These are phyloP conservation scores for Paragorgia papillata DNA, from an alignment of 92 coral and sea anemone species.

Conservation along the genomic window DNA sequence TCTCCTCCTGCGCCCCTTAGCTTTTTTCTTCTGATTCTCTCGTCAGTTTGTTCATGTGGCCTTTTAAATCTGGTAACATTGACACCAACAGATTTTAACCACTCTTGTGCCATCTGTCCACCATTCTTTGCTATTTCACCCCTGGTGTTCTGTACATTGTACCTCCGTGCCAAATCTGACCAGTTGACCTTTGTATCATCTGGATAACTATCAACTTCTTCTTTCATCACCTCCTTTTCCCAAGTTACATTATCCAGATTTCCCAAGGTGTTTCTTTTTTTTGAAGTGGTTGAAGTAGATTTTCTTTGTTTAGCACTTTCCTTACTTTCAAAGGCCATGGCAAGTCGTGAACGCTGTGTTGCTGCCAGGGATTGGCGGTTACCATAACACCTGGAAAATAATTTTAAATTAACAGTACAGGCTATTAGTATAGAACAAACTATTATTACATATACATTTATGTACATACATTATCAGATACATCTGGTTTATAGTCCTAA, in stretches of 20 bases:
- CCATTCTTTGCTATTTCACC: slow-evolving; percentile 71
- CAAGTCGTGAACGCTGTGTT: slow-evolving; percentile 30
- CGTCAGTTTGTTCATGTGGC: not conserved
- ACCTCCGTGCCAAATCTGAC: slow-evolving; percentile 56
- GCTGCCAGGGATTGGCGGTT: slow-evolving; percentile 46
- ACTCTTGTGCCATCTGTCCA: slow-evolving; percentile 63
- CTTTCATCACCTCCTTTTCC: slow-evolving; percentile 48
- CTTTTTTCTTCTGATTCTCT: slow-evolving; percentile 52
- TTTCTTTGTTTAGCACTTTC: slow-evolving; percentile 27
- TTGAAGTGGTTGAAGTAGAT: slow-evolving; percentile 11
- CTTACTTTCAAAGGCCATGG: slow-evolving; percentile 27
- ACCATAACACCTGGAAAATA: slow-evolving; percentile 42
- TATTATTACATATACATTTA: too few species aligned
- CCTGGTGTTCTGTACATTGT: slow-evolving; percentile 49
- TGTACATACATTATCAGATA: too few species aligned
- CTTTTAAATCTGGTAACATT: slow-evolving; percentile 55
- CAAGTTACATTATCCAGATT: slow-evolving; percentile 33
- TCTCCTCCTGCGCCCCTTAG: slow-evolving; percentile 61
- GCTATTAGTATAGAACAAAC: too few species aligned
- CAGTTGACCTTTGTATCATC: slow-evolving; percentile 69
- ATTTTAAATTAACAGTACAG: too few species aligned
- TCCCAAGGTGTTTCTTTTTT: slow-evolving; percentile 50
- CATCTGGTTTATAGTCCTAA: too few species aligned
- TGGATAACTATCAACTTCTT: slow-evolving; percentile 57
- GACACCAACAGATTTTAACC: slow-evolving; percentile 47